Evolutionary conservation across 2,113 vertebrate species (phyloP).

Genomic region (Erinaceus europaeus): DNA sequence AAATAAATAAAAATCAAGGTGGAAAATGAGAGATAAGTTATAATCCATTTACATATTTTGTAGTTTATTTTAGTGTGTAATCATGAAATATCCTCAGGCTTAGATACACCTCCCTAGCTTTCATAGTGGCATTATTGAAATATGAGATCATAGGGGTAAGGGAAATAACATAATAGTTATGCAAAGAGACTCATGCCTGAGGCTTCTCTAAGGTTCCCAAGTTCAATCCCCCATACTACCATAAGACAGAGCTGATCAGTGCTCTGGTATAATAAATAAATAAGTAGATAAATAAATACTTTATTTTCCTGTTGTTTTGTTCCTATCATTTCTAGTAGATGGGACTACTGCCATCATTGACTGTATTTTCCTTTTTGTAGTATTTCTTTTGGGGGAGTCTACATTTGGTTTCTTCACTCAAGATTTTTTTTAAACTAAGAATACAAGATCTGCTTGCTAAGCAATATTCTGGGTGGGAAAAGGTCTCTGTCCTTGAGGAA

Average conservation of each 20-base stretch:
- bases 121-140: neutral
- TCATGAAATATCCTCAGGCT: neutral
- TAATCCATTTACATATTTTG: neutral
- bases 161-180: too few relatives aligned
- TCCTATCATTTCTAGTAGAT: neutral
- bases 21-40: neutral
- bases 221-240: too few relatives aligned
- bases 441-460: neutral
- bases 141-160: neutral
- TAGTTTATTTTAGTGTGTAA: neutral
- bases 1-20: too few relatives aligned
- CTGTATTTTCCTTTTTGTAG: neutral
- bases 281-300: too few relatives aligned
- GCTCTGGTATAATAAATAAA: too few relatives aligned
- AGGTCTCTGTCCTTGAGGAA: neutral
- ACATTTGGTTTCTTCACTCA: constrained; percentile 11
- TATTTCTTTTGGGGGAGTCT: neutral
- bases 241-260: too few relatives aligned
- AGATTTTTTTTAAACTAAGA: constrained; percentile 7
- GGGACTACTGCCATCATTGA: neutral
- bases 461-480: neutral
- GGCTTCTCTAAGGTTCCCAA: too few relatives aligned
- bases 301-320: neutral
- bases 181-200: too few relatives aligned
- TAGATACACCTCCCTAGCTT: neutral